Evolutionary conservation across 1,140 invertebrate genomes (phyloP).

Genomic region (Teleogryllus occipitalis): DNA sequence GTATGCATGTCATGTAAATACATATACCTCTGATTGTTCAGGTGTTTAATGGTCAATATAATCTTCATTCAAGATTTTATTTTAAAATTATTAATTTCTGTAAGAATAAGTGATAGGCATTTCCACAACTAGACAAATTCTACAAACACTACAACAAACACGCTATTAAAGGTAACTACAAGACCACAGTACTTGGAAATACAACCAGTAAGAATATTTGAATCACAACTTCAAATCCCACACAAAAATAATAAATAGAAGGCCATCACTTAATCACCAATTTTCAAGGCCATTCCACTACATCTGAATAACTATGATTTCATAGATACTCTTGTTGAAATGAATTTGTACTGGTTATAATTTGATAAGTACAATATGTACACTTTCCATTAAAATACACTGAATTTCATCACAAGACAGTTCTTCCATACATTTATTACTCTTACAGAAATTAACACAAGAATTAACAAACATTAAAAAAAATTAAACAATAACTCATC

Average conservation of each 20-base stretch:
- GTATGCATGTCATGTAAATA: neutral
- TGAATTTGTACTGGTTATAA: neutral
- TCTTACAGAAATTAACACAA: neutral
- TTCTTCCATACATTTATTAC: neutral
- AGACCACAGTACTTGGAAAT: neutral
- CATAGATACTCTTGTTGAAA: neutral
- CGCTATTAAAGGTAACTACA: neutral
- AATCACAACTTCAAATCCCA: neutral
- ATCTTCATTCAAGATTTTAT: neutral
- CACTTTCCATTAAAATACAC: neutral
- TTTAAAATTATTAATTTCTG: neutral
- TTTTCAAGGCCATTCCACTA: neutral
- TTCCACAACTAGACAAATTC: neutral
- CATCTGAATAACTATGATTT: neutral
- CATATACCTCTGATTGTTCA: slow-evolving; percentile 4
- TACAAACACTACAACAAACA: neutral
- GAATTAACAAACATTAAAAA: too few species aligned
- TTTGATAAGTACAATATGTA: slow-evolving; percentile 2
- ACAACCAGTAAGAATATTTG: neutral
- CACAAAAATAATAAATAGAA: neutral
- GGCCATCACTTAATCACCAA: neutral
- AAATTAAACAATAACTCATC: too few species aligned
- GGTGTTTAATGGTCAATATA: neutral
- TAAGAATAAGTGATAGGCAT: neutral
- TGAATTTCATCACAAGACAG: neutral